These are phyloP conservation scores for Marcusenius ussheri DNA, from an alignment of 2,113 vertebrate species.

Conservation along the genomic window DNA sequence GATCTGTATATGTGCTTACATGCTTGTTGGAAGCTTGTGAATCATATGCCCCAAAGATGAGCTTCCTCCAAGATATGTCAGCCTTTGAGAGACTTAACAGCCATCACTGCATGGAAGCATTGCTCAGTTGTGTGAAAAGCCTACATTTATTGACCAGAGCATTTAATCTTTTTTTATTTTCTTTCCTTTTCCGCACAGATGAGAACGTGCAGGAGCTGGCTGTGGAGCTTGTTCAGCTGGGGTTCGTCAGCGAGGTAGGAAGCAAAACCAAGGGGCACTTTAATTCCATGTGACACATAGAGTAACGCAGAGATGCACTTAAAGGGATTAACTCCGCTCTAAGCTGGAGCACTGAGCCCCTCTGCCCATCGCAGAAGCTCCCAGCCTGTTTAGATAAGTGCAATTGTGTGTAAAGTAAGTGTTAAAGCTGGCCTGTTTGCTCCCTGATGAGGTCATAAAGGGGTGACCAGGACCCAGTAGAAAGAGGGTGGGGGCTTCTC, in stretches of 20 bases:
- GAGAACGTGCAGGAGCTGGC: slow-evolving; percentile 92
- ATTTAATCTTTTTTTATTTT: background rate
- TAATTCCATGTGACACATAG: background rate
- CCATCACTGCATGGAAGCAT: slow-evolving; percentile 16
- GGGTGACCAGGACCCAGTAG: background rate
- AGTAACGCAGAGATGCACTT: background rate
- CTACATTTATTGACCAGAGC: background rate
- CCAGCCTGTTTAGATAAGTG: background rate
- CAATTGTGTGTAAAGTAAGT: background rate
- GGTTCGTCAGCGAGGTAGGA: slow-evolving; percentile 92
- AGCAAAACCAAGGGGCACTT: background rate
- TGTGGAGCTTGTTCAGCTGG: slow-evolving; percentile 90
- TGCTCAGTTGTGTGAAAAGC: background rate
- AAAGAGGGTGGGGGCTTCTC: background rate
- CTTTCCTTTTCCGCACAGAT: slow-evolving; percentile 60
- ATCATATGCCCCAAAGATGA: background rate
- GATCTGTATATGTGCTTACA: background rate
- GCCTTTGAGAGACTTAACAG: slow-evolving; percentile 1
- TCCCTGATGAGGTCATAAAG: background rate
- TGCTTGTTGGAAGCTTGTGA: slow-evolving; percentile 15
- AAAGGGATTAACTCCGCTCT: background rate
- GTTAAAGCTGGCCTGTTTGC: background rate
- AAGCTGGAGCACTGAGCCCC: background rate
- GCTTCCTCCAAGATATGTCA: background rate
- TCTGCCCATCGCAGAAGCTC: background rate